Conservation (phyloP, 2,113 vertebrate species). For the Hippoglossus stenolepis region DNA sequence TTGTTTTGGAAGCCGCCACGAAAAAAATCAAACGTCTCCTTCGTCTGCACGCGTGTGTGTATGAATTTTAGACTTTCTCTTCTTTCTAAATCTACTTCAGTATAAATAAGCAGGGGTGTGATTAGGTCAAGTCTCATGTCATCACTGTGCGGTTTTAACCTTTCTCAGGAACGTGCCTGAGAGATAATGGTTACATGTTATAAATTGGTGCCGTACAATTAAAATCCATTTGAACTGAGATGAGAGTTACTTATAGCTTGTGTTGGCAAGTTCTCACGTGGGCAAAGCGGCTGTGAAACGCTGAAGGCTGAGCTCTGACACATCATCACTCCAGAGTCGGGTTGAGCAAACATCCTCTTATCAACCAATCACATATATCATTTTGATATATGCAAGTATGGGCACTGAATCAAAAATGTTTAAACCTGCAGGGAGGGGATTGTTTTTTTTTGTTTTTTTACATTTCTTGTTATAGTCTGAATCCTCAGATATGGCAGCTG, state of each 20-base stretch:
- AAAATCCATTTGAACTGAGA: background rate
- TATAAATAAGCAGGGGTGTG: background rate
- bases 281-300: constrained; percentile 23
- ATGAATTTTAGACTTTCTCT: background rate
- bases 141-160: no score
- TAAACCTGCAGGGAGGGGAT: constrained; percentile 13
- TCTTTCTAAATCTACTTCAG: background rate
- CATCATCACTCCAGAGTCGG: constrained; percentile 48
- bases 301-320: constrained; percentile 47
- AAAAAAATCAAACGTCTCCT: background rate
- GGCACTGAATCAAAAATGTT: constrained; percentile 40
- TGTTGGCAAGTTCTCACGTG: constrained; percentile 46
- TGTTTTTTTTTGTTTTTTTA: constrained; percentile 11
- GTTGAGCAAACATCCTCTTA: constrained; percentile 41
- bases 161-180: no score
- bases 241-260: constrained; percentile 53
- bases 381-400: constrained; percentile 53
- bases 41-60: no score
- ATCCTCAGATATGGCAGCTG: constrained; percentile 24
- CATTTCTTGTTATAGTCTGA: constrained; percentile 7
- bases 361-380: constrained; percentile 55
- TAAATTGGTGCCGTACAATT: background rate
- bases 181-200: no score
- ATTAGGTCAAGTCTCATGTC: background rate
- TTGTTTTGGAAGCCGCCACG: constrained; percentile 4